Percentiles rank a stretch among this genome's conserved stretches.
These are phyloP conservation scores for Tenebrosternarchus preto DNA, from an alignment of 2,113 vertebrate species.

Conservation along the genomic window DNA sequence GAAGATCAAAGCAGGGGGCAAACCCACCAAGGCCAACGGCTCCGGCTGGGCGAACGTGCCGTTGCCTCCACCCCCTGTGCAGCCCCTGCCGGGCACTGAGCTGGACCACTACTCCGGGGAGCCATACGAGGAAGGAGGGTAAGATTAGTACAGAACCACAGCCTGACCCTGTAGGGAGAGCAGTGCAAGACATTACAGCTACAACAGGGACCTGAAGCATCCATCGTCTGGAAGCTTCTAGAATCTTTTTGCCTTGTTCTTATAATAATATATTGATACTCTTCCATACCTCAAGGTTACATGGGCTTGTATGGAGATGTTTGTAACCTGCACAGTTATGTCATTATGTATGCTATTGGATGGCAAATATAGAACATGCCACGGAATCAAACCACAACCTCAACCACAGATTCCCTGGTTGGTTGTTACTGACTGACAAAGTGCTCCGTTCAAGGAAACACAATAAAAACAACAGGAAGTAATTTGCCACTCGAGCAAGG, in stretches of 20 bases:
- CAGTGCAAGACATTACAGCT: too few relatives aligned
- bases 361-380: not conserved
- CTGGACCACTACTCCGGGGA: constrained; percentile 90
- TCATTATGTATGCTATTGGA: not conserved
- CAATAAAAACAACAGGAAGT: not conserved
- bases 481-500: not conserved
- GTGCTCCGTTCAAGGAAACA: not conserved
- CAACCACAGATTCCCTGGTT: not conserved
- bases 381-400: not conserved
- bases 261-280: too few relatives aligned
- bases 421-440: not conserved
- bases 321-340: too few relatives aligned
- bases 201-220: too few relatives aligned
- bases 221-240: too few relatives aligned
- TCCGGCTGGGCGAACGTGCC: constrained; percentile 95
- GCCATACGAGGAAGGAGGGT: constrained; percentile 90
- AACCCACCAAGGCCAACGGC: constrained; percentile 89
- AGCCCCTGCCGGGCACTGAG: constrained; percentile 95
- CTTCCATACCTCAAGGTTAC: too few relatives aligned
- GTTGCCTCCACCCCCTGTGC: constrained; percentile 90
- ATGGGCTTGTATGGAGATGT: too few relatives aligned
- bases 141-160: constrained; percentile 32
- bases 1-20: constrained; percentile 90
- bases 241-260: too few relatives aligned
- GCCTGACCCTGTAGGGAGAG: not conserved